phyloP scores from a whole-genome alignment of 2,797 vertebrate genomes.

The Dendrocincla fuliginosa region DNA sequence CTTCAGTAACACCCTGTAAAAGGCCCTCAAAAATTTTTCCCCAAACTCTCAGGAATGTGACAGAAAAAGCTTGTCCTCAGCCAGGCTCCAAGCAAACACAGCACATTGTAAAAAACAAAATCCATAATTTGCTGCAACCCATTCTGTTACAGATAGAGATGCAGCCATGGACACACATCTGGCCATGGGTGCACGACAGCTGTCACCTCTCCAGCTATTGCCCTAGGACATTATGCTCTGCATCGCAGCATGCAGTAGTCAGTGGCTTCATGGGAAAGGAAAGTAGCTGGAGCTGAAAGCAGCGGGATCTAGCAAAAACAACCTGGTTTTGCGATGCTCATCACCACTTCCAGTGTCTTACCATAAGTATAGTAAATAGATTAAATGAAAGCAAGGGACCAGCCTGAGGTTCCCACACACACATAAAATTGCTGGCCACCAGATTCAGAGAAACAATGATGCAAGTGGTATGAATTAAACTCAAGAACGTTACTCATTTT shows the following conservation, averaged over 20 bases:
- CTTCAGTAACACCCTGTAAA: not conserved
- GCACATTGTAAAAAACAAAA: not conserved
- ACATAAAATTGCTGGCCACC: not conserved
- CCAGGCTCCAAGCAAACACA: not conserved
- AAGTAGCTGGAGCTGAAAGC: not conserved
- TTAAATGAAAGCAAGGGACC: not conserved
- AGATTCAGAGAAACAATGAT: not conserved
- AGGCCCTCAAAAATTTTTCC: not conserved
- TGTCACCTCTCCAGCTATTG: not conserved
- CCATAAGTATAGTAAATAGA: not conserved
- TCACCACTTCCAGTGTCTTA: not conserved
- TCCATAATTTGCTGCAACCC: not conserved
- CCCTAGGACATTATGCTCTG: not conserved
- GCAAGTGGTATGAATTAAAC: conserved; percentile 7
- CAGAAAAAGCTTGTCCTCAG: not conserved
- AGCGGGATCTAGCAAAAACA: not conserved
- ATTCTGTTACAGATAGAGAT: not conserved
- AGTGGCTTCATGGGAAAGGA: not conserved
- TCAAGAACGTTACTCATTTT: not conserved
- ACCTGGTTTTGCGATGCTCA: not conserved
- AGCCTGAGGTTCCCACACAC: not conserved
- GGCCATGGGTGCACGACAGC: not conserved
- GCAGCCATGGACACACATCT: not conserved
- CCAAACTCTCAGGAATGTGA: not conserved
- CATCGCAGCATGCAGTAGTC: not conserved